Evolutionary conservation across 2,888 invertebrate species (phyloP).

Genomic region (Eupsilia transversa): DNA sequence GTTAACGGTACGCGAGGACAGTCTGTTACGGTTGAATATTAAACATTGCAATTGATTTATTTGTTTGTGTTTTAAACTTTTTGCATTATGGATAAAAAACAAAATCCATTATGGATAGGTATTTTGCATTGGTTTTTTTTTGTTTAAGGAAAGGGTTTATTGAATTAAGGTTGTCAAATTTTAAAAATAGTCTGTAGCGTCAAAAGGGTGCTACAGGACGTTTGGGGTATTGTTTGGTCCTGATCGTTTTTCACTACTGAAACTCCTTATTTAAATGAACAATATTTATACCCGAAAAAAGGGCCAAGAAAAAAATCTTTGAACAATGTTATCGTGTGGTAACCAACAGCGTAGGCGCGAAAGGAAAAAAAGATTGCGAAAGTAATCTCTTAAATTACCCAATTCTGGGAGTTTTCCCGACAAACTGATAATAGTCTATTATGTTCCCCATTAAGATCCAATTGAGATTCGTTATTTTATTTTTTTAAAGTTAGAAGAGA

Average conservation of each 20-base stretch:
- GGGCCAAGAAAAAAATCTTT: not conserved
- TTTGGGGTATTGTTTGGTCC: not conserved
- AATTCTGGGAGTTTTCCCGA: constrained; percentile 34
- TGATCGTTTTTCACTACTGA: not conserved
- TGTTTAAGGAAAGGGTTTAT: too few relatives aligned
- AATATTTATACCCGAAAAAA: not conserved
- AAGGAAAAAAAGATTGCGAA: constrained; percentile 30
- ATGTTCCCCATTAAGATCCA: constrained; percentile 51
- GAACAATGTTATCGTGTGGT: constrained; percentile 8
- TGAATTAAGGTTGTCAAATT: too few relatives aligned
- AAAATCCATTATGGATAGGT: too few relatives aligned
- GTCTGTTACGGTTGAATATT: not conserved
- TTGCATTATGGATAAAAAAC: not conserved
- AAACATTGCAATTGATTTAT: constrained; percentile 12
- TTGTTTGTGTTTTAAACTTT: not conserved
- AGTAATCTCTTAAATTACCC: constrained; percentile 52
- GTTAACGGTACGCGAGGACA: not conserved
- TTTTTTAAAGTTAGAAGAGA: constrained; percentile 6
- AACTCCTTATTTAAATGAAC: not conserved
- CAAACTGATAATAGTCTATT: constrained; percentile 56
- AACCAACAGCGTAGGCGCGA: not conserved
- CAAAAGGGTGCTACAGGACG: not conserved
- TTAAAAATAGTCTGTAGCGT: not conserved
- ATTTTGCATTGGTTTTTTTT: too few relatives aligned
- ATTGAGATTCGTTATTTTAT: constrained; percentile 48